Conservation (phyloP, 2,797 vertebrate species). For the Falco concolor region DNA sequence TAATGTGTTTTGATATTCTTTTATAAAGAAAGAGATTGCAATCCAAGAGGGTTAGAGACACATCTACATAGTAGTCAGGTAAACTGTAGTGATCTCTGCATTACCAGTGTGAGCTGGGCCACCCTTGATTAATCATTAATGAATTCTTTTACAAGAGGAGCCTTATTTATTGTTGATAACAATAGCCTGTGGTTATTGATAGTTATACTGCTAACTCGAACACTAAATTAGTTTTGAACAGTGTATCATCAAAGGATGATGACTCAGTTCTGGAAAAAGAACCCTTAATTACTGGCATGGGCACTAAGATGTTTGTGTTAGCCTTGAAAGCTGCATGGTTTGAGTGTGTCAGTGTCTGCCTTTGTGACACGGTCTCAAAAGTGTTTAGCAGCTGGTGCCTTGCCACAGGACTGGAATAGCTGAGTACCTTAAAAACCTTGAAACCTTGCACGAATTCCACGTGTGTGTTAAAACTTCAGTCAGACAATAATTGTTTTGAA, state of each 20-base stretch:
- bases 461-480: not conserved
- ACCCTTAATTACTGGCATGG: not conserved
- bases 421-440: not conserved
- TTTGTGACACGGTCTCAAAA: not conserved
- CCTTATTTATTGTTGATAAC: not conserved
- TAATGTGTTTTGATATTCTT: conserved; percentile 50
- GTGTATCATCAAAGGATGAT: not conserved
- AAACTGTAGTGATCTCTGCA: not conserved
- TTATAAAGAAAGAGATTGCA: not conserved
- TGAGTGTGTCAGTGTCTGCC: not conserved
- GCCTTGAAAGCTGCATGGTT: not conserved
- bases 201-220: not conserved
- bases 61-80: not conserved
- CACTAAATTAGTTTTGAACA: not conserved
- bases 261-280: not conserved
- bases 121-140: not conserved
- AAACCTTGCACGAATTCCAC: not conserved
- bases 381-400: not conserved
- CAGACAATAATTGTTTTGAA: not conserved
- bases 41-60: not conserved
- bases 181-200: not conserved
- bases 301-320: not conserved
- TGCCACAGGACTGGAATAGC: not conserved
- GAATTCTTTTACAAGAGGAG: not conserved
- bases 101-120: not conserved